Evolutionary conservation across 2,113 vertebrate genomes (phyloP), one percentile per base, ranked within the genome.

Genomic region (Nannobrachium achirus): DNA sequence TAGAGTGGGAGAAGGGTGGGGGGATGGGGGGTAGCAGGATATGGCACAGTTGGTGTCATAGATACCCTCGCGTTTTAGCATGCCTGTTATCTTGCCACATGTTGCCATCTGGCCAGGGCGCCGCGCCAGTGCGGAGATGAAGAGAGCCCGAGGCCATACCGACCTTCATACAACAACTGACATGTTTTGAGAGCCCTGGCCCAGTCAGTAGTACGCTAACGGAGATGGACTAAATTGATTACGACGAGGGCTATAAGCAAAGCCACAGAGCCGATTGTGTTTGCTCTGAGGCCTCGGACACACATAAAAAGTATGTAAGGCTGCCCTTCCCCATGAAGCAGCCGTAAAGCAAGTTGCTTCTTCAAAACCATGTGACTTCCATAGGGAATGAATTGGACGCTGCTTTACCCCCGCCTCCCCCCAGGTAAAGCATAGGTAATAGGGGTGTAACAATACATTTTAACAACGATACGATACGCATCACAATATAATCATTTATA

Each of bases 51-150:
- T 25, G 61, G 55, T 77, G 69, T 82, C 74, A 72, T 18, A 57
- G 75, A 84, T 74, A 60, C 74, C 57, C 71, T 63, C 25, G 25
- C 74, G 75, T 78, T 86, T 71, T 82, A 65, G 66, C 61, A 19
- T 15, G 53, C 51, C 65, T 77, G 74, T 84, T 67, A 83, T 81
- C 73, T 69, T 73, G 76, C 89, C 85, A 87, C 84, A 85, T 91
- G 90, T 90, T 89, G 68, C 88, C 88, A 89, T 89, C 89, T 89
- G 88, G 75, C 59, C 42, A 0, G 42, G 84, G 88, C 84, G n/a
- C 10, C 0, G 10, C 16, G 83, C 87, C 88, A 89, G 67, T 57
- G 57, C 60, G 56, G 63, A 78, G 71, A 56, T 45, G 57, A 65
- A 63, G 71, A 52, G 57, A 75, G 73, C 63, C 64, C 5, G 41